Base-by-base conservation (phyloP, 2,113 vertebrate species). In the Gracilinanus agilis region DNA sequence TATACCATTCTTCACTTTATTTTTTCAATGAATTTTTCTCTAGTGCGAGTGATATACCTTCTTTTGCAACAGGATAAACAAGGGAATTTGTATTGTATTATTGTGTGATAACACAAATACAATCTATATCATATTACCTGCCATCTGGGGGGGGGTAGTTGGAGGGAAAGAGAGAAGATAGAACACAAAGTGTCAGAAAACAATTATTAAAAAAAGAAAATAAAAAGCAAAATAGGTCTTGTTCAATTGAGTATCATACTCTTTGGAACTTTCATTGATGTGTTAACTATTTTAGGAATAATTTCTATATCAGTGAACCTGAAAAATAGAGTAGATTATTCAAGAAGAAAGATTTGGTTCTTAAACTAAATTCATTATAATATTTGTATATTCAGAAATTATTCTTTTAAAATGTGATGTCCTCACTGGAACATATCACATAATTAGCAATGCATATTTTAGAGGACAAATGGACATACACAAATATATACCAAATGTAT, bases 391-490 rank as follows among this genome's bases (percentile, higher is more conserved):
- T 53, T 53, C 89, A 25, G 40, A 90, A 90, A 21, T 6, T 89
- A 90, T 90, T 6, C 16, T 88, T 55, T 92, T 9, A 89, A 54
- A 49, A 92, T 9, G 10, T 67, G 58, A 67, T 67, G 29, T 34
- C n/a, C 19, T 83, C 19, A 40, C 16, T 40, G 19, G 19, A 83
- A n/a, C 4, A 93, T 25, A 34, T n/a, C 90, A 56, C 54, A 44
- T 24, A 21, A 11, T 54, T 0, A 94, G 25, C 0, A n/a, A 93
- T n/a, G 53, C 89, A 58, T 44, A 90, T 5, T 40, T 1, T 13
- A 93, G 44, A 93, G 53, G 83, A 75, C 89, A 95, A 95, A 75
- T 3, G 55, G 96, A 93, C 1, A 67, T 44, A 9, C 93, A 91
- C 90, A 96, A 67, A 44, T 0, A 9, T 75, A 95, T 44, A 94